These are phyloP conservation scores for Leucoraja ocellata DNA, from an alignment of 2,797 vertebrate genomes.

Conservation along the genomic window DNA sequence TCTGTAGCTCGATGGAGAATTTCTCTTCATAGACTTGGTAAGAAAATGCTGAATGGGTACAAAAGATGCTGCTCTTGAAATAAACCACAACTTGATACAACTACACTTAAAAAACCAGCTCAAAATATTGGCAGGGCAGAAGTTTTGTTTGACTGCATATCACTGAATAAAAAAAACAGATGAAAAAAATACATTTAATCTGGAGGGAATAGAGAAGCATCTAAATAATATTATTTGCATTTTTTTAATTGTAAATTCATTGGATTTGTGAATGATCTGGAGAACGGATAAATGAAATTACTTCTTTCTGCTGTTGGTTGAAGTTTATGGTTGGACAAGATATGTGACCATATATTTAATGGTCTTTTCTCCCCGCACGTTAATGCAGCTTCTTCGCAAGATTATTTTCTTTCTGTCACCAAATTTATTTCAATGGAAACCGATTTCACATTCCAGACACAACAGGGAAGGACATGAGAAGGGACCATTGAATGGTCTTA, in stretches of 20 bases:
- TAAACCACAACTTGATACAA: neutral
- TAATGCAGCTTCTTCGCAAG: neutral
- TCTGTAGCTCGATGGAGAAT: neutral
- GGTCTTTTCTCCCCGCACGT: neutral
- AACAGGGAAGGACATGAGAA: too few relatives aligned
- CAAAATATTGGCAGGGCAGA: neutral
- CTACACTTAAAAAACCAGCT: neutral
- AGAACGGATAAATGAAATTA: neutral
- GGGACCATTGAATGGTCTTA: too few relatives aligned
- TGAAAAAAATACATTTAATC: neutral
- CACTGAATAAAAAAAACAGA: neutral
- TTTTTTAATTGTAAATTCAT: neutral
- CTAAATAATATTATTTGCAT: neutral
- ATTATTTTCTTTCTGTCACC: neutral
- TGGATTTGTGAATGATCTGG: neutral
- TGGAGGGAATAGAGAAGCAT: neutral
- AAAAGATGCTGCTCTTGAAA: neutral
- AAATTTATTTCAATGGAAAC: neutral
- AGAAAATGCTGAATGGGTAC: neutral
- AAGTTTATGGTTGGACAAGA: neutral
- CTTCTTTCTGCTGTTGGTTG: neutral
- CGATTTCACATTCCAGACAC: too few relatives aligned
- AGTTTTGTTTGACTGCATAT: neutral
- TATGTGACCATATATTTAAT: neutral
- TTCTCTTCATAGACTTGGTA: neutral